Conservation (phyloP, 2,797 vertebrate genomes). For the Pangasius macronema region DNA sequence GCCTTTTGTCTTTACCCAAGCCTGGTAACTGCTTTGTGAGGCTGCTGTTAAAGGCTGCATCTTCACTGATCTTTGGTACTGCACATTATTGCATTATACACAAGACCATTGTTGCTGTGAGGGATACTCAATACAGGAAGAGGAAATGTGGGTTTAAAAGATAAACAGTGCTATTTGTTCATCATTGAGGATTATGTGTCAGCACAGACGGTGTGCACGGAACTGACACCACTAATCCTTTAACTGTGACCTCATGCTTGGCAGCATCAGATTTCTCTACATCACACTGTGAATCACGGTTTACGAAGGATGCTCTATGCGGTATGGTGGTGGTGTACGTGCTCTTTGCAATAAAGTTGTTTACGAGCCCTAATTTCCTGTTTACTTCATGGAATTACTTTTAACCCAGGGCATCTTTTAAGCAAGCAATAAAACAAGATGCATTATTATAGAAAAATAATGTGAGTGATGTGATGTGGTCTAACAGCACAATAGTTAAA, state of each 20-base stretch:
- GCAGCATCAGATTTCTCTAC: slow-evolving; percentile 52
- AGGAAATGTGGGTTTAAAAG: slow-evolving; percentile 52
- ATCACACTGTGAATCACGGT: slow-evolving; percentile 45
- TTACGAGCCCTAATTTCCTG: background rate
- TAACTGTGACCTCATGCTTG: slow-evolving; percentile 63
- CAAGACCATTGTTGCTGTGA: slow-evolving; percentile 59
- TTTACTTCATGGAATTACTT: background rate
- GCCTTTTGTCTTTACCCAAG: slow-evolving; percentile 34
- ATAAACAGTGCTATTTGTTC: slow-evolving; percentile 63
- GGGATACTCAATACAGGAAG: slow-evolving; percentile 54
- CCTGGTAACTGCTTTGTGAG: slow-evolving; percentile 10
- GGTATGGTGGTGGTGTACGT: background rate
- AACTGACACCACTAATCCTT: slow-evolving; percentile 65
- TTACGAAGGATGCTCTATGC: slow-evolving; percentile 11
- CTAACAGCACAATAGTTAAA: background rate
- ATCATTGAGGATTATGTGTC: slow-evolving; percentile 62
- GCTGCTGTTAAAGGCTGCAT: slow-evolving; percentile 12
- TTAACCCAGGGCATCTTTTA: background rate
- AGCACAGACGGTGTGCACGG: slow-evolving; percentile 55
- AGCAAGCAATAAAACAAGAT: background rate
- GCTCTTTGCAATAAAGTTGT: background rate
- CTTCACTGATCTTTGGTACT: slow-evolving; percentile 21
- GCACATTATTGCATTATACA: slow-evolving; percentile 32
- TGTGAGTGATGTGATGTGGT: background rate
- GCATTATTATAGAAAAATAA: background rate